Evolutionary conservation across 2,797 vertebrate genomes (phyloP), one percentile per base, ranked within the genome.

Genomic region (Tamandua tetradactyla): DNA sequence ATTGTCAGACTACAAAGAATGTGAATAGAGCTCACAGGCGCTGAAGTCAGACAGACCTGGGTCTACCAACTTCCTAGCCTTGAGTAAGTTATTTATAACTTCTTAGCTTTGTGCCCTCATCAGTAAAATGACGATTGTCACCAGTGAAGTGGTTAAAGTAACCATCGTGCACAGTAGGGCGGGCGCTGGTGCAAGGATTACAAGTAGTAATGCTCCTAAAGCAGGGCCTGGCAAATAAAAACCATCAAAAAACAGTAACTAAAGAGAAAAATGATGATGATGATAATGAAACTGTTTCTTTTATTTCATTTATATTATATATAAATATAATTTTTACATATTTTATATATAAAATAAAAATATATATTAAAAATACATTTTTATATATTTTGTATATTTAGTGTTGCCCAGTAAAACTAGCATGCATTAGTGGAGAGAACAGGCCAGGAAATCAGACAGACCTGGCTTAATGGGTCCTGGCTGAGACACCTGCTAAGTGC

Each of bases 151-250:
- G 88, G 25, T 64, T 80, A 2, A 49, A 5, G 15, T 2, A 1
- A 8, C 14, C 5, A 0, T 0, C 0, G 13, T 18, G 35, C 32
- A 52, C 11, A 3, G 42, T 52, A 52, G 62, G 6, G n/a, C n/a
- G n/a, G 5, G 23, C 7, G 32, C 11, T n/a, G n/a, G n/a, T 47
- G 1, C 78, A 74, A 81, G 76, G 66, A 52, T 47, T 32, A 68
- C 3, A 18, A 71, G 40, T 23, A 7, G 44, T 27, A 72, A n/a
- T 20, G 35, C 32, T 32, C 27, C 55, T 57, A 40, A 22, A 2
- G 7, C 12, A 35, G 69, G 20, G 27, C 17, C 14, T 2, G 57
- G 71, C 69, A 64, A 47, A 71, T 89, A 44, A 85, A 49, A 68
- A n/a, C 12, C 1, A 13, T 83, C 35, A 42, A 47, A 62, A 62